Evolutionary conservation across 2,113 vertebrate species (phyloP), one percentile per base, ranked within the genome.

Genomic region (Oncorhynchus clarkii): DNA sequence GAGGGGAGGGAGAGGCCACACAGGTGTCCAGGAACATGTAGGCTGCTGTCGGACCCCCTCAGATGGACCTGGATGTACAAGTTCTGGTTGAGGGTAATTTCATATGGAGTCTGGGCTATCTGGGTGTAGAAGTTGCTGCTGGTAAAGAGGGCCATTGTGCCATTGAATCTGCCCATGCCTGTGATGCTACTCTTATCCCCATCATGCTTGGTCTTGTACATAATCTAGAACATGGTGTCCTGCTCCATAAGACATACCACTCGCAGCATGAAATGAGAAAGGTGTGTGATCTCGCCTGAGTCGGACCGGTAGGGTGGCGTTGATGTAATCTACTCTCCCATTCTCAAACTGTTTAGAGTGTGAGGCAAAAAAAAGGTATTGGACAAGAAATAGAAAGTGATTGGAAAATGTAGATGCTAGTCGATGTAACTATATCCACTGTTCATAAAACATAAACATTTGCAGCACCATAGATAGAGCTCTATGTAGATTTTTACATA

Each of bases 1-100:
- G 29, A 18, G 88, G 31, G 0, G 91, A 82, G 4, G 95, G 93
- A 5, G 95, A 95, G 8, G 96, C 84, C 78, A 88, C 80, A 13
- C 94, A 96, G 57, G 90, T 93, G 60, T 97, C 95, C 0, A 95
- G 79, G 82, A 93, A 95, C 18, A 16, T 92, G 71, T 64, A 96
- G 85, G 11, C 72, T 73, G 7, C 79, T 78, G 62, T 95, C 93
- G 0, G 22, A 22, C 45, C 86, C 82, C 0, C 82, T 71, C 18
- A 95, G 84, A 31, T 81, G 80, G 16, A 94, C 92, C 90, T 96
- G 88, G 54, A 93, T 85, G 78, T 90, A 97, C 75, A 96, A 60
- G 34, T 90, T 72, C 82, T 96, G 91, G 83, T 95, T 96, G 81
- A 97, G 89, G 12, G 80, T 71, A 48, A 96, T 91, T 0, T 82